Base-by-base conservation (phyloP, 2,888 invertebrate genomes). In the Cistogaster globosa region DNA sequence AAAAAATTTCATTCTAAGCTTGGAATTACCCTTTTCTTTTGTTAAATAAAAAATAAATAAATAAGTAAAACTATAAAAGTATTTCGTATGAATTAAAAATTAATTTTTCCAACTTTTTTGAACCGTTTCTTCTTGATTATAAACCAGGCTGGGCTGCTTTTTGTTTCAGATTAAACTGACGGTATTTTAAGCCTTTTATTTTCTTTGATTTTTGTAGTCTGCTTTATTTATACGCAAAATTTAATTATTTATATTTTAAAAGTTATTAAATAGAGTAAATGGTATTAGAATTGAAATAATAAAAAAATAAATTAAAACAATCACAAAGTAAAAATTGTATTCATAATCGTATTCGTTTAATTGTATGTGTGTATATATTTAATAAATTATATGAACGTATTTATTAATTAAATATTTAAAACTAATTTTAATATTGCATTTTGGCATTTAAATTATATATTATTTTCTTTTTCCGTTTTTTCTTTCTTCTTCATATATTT, bases 391-490 rank as follows among this genome's bases (percentile, higher is more conserved):
- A 90, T 86, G 86, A 86, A 86, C 86, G 86, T 87, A 88, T 80
- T 78, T 76, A 72, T 60, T 74, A 79, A 76, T 68, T 84, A 74
- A 81, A 69, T 72, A 78, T 48, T 65, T 67, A 45, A 60, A 76
- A 82, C 57, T 71, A 45, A 76, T 69, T 75, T 82, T 90, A 91
- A 91, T 92, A 91, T 91, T 91, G 91, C 91, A 91, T 91, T 91
- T 92, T 91, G 91, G 92, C 91, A 92, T 91, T 91, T 91, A 90
- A 83, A 92, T 80, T 80, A 72, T 51, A 91, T 92, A 90, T 91
- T 92, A 90, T 90, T 91, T 92, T 91, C 91, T 91, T 92, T 91
- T 92, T 92, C 90, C 90, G 90, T 91, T 92, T 91, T 91, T 92
- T 91, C 91, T 91, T 92, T 91, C 91, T 92, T 92, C 91, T 92